Conservation (phyloP, 2,888 invertebrate species). For the Spisula solida region DNA sequence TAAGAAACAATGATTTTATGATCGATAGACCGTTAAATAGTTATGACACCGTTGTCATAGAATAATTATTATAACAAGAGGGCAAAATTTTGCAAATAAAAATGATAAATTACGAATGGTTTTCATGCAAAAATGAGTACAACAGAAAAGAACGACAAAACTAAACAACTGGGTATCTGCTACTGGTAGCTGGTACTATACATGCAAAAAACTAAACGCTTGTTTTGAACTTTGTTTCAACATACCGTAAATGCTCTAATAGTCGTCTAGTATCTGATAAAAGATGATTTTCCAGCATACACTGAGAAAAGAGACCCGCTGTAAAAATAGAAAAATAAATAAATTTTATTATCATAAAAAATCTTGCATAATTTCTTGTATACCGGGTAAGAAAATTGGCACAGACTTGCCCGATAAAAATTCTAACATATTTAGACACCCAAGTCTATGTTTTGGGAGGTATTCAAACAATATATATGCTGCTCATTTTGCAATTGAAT, state of each 20-base stretch:
- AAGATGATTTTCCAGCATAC: conserved; percentile 73
- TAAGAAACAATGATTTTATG: not conserved
- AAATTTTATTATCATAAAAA: conserved; percentile 5
- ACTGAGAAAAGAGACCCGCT: conserved; percentile 72
- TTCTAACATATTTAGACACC: not conserved
- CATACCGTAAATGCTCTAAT: conserved; percentile 75
- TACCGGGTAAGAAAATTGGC: not conserved
- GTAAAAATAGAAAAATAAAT: conserved; percentile 59
- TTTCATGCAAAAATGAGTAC: not conserved
- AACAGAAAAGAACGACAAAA: not conserved
- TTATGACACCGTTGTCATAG: not conserved
- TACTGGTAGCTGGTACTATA: conserved; percentile 29
- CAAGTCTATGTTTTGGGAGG: not conserved
- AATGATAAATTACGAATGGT: not conserved
- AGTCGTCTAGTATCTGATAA: conserved; percentile 71
- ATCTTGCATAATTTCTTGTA: not conserved
- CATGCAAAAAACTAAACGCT: conserved; percentile 42
- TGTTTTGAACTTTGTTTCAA: conserved; percentile 32
- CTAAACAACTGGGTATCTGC: conserved; percentile 28
- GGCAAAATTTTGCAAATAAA: not conserved
- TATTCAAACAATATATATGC: not conserved
- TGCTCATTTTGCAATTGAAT: not conserved
- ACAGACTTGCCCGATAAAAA: not conserved
- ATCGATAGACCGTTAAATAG: not conserved
- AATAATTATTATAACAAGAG: not conserved